These are phyloP conservation scores for Lasioglossum zephyrum DNA, from an alignment of 2,888 invertebrate genomes.

Conservation along the genomic window DNA sequence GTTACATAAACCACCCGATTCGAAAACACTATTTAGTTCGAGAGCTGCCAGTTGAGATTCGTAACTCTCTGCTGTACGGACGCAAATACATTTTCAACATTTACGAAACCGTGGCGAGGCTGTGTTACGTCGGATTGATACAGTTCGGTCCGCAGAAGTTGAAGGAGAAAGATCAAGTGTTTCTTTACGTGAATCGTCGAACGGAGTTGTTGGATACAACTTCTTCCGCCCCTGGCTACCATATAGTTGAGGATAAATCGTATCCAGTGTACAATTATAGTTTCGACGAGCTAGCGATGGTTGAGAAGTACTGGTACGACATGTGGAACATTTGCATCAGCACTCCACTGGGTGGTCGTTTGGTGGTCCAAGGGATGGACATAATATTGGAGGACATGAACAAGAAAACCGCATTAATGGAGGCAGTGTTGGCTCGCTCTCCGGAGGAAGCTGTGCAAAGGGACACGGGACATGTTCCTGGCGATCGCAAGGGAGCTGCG, in stretches of 20 bases:
- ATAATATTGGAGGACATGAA: constrained; percentile 85
- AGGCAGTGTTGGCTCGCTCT: constrained; percentile 83
- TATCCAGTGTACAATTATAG: constrained; percentile 86
- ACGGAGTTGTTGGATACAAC: constrained; percentile 89
- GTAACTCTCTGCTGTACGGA: constrained; percentile 85
- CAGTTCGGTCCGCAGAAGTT: constrained; percentile 88
- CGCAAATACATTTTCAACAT: constrained; percentile 87
- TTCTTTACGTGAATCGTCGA: constrained; percentile 88
- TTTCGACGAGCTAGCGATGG: constrained; percentile 85
- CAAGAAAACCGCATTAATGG: constrained; percentile 85
- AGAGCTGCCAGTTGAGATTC: constrained; percentile 86
- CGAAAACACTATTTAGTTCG: constrained; percentile 88
- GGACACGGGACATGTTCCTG: constrained; percentile 88
- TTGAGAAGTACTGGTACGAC: constrained; percentile 89
- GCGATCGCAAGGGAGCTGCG: constrained; percentile 90
- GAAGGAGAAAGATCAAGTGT: constrained; percentile 90
- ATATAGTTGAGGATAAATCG: constrained; percentile 86
- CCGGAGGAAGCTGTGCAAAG: constrained; percentile 84
- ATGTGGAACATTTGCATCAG: constrained; percentile 89
- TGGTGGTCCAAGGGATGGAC: constrained; percentile 82
- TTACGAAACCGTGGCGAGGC: constrained; percentile 86
- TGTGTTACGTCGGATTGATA: constrained; percentile 89
- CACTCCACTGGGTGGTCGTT: constrained; percentile 87
- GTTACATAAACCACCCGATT: constrained; percentile 88
- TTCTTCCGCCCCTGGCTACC: constrained; percentile 87